Evolutionary conservation across 1,140 invertebrate genomes (phyloP).

Genomic region (Calliopsis andreniformis): DNA sequence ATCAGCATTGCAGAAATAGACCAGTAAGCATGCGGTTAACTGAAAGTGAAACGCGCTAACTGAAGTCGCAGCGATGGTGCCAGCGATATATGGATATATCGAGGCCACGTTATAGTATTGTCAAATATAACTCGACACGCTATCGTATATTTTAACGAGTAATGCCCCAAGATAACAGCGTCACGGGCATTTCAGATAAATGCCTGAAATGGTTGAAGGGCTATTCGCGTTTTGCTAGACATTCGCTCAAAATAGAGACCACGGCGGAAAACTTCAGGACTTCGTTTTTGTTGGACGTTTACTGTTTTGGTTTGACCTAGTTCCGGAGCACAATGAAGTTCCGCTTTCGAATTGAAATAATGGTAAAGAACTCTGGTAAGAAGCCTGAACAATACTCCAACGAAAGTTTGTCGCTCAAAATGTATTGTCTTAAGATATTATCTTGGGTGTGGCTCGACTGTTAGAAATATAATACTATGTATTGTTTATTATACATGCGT

Average conservation of each 20-base stretch:
- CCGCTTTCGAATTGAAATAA: background rate
- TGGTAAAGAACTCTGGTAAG: background rate
- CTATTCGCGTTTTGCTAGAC: background rate
- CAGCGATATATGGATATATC: constrained; percentile 24
- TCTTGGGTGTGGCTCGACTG: too few relatives aligned
- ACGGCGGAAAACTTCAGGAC: background rate
- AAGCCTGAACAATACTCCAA: background rate
- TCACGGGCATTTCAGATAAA: constrained; percentile 26
- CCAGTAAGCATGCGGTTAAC: constrained; percentile 7
- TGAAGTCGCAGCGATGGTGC: constrained; percentile 21
- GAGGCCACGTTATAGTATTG: constrained; percentile 27
- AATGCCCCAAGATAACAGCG: constrained; percentile 15
- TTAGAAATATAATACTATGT: too few relatives aligned
- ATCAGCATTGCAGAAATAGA: constrained; percentile 29
- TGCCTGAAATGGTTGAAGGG: background rate
- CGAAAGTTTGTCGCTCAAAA: background rate
- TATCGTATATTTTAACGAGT: constrained; percentile 32
- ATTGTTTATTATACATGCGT: too few relatives aligned
- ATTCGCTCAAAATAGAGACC: background rate
- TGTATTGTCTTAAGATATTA: too few relatives aligned
- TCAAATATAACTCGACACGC: constrained; percentile 32
- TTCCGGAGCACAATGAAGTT: background rate
- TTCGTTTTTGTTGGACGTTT: background rate
- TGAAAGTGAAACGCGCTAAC: constrained; percentile 24
- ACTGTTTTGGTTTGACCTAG: background rate